Base-by-base conservation (phyloP, 2,797 vertebrate species). In the Tangara arthus region DNA sequence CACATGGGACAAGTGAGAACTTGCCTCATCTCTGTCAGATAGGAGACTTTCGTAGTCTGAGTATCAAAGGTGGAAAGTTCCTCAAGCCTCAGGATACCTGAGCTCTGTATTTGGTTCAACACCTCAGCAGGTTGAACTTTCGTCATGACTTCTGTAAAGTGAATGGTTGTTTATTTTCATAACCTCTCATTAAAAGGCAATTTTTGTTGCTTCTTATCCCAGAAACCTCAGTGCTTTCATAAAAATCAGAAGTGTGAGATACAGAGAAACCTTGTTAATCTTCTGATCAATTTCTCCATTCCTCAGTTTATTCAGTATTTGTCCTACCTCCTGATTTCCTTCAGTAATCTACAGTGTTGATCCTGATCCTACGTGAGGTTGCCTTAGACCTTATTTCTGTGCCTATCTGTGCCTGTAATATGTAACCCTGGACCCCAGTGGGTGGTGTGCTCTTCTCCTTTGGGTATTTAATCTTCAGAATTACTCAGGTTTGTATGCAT, bases 11-110 rank as follows among this genome's bases (percentile, higher is more conserved):
- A 79, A 73, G 47, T 69, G 79, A 86, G 63, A 42, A 35, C 23
- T 85, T 80, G 53, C 49, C 50, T 96, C 79, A 16, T 91, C 73
- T 89, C 86, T 91, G 89, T 85, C 90, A 93, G 89, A 64, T 71
- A 59, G 66, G 50, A 57, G 78, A 52, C 47, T 94, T 90, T 94
- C 80, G 76, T 94, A 83, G 84, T 61, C 39, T 57, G 52, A 55
- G 90, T 94, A 71, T 80, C 94, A 59, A 77, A 53, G n/a, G 56
- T 26, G 14, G 28, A 91, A 95, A 90, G 50, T 95, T 96, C 72
- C 37, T 88, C 78, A 91, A 66, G 41, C 56, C 73, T 93, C 57
- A 49, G 2, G 3, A 59, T 88, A 87, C 80, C 82, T 84, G 79
- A 91, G 72, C 49, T 90, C 57, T 82, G 49, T 87, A 68, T 89